Conservation (phyloP, 2,888 invertebrate genomes). For the Timema cristinae region DNA sequence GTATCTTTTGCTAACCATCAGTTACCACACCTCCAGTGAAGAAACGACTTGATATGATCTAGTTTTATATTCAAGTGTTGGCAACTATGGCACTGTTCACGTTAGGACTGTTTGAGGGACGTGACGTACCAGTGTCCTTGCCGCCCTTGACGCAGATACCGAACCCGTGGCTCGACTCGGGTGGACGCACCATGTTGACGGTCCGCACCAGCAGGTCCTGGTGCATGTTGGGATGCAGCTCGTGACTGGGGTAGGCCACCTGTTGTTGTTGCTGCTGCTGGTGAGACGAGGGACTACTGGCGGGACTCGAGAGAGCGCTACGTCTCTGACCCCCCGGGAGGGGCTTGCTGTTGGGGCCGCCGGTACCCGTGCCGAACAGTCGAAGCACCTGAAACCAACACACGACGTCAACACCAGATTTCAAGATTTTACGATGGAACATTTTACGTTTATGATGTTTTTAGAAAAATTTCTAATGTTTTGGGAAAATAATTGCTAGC, state of each 20-base stretch:
- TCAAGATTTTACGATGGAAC: too few relatives aligned
- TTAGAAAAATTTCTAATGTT: too few relatives aligned
- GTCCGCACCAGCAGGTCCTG: slow-evolving; percentile 77
- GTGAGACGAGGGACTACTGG: slow-evolving; percentile 55
- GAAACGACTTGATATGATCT: too few relatives aligned
- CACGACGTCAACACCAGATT: too few relatives aligned
- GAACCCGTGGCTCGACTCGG: slow-evolving; percentile 75
- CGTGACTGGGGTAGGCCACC: slow-evolving; percentile 4
- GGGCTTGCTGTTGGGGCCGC: slow-evolving; percentile 40
- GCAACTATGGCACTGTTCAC: too few relatives aligned
- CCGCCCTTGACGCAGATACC: slow-evolving; percentile 90
- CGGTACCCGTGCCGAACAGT: slow-evolving; percentile 42
- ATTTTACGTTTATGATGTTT: too few relatives aligned
- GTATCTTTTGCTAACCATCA: too few relatives aligned
- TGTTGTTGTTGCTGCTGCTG: neutral
- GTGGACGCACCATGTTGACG: slow-evolving; percentile 78
- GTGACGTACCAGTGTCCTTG: slow-evolving; percentile 74
- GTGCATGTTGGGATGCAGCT: slow-evolving; percentile 40
- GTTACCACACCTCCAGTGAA: too few relatives aligned
- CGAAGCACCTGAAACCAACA: slow-evolving; percentile 37
- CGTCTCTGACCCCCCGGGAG: slow-evolving; percentile 45
- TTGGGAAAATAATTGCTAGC: too few relatives aligned
- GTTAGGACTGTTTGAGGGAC: neutral
- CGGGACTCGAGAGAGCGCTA: slow-evolving; percentile 58
- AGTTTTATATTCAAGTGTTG: too few relatives aligned